phyloP scores from a whole-genome alignment of 2,888 invertebrate species.

The Hydropsyche betteni region DNA sequence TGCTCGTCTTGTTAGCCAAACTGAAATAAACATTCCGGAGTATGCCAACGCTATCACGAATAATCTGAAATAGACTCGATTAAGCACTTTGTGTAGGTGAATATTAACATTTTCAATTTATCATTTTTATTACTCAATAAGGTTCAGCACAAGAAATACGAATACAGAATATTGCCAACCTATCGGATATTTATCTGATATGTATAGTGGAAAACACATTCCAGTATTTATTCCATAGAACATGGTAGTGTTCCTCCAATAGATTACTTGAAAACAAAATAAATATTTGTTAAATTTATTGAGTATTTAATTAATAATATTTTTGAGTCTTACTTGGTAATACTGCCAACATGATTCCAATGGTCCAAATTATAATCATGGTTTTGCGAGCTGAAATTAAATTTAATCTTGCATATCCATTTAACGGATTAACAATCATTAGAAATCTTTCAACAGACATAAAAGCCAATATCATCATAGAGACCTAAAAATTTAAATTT shows the following conservation, averaged over 20 bases:
- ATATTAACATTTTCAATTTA: no score
- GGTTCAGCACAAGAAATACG: conserved; percentile 73
- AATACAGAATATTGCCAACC: conserved; percentile 80
- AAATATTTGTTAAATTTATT: background rate
- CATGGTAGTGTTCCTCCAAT: conserved; percentile 68
- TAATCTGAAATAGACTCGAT: conserved; percentile 58
- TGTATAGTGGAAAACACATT: conserved; percentile 76
- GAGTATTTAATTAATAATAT: background rate
- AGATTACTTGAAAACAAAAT: conserved; percentile 58
- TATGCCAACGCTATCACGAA: conserved; percentile 69
- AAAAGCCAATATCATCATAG: conserved; percentile 73
- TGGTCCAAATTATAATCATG: conserved; percentile 68
- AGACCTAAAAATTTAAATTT: conserved; percentile 59
- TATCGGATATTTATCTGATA: conserved; percentile 71
- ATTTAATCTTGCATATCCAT: conserved; percentile 65
- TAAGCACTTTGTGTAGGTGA: background rate
- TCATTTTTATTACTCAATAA: conserved; percentile 60
- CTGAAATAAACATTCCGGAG: conserved; percentile 70
- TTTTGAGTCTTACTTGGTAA: conserved; percentile 63
- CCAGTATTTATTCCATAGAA: conserved; percentile 73
- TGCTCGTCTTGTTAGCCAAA: conserved; percentile 69
- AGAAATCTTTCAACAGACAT: conserved; percentile 76
- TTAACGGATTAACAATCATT: conserved; percentile 70
- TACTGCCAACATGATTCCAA: conserved; percentile 69
- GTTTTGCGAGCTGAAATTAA: conserved; percentile 64